phyloP scores from a whole-genome alignment of 2,113 vertebrate genomes.

The Gobiocypris rarus region DNA sequence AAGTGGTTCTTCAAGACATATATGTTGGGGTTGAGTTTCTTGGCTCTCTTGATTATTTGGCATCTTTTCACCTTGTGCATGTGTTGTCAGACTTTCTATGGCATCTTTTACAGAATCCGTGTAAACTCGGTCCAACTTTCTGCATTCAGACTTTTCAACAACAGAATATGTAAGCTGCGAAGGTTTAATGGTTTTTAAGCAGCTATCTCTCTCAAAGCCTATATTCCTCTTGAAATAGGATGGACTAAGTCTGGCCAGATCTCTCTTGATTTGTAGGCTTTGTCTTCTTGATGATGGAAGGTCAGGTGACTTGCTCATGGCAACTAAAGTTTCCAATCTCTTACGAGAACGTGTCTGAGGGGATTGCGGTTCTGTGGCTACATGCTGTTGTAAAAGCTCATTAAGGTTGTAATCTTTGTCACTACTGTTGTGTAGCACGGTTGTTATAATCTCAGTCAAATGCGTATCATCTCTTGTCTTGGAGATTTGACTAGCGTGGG shows the following conservation, averaged over 20 bases:
- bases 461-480: slow-evolving; percentile 74
- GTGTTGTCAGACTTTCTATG: not conserved
- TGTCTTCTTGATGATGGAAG: slow-evolving; percentile 81
- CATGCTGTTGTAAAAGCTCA: slow-evolving; percentile 85
- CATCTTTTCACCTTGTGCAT: not conserved
- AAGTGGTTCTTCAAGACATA: not conserved
- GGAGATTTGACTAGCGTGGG: slow-evolving; percentile 74
- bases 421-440: slow-evolving; percentile 81
- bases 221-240: slow-evolving; percentile 75
- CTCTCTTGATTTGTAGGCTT: slow-evolving; percentile 86
- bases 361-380: slow-evolving; percentile 83
- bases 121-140: not conserved
- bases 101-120: not conserved
- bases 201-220: not conserved
- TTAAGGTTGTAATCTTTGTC: slow-evolving; percentile 89
- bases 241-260: slow-evolving; percentile 83
- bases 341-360: slow-evolving; percentile 88
- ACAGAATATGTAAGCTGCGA: not conserved
- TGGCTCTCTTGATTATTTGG: slow-evolving; percentile 40
- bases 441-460: slow-evolving; percentile 89
- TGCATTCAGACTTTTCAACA: not conserved
- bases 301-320: slow-evolving; percentile 79
- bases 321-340: slow-evolving; percentile 83
- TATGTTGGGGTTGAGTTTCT: slow-evolving; percentile 10
- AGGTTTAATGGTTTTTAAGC: slow-evolving; percentile 4